These are phyloP conservation scores for Crypturellus tataupa DNA, from an alignment of 2,797 vertebrate species.

Conservation along the genomic window DNA sequence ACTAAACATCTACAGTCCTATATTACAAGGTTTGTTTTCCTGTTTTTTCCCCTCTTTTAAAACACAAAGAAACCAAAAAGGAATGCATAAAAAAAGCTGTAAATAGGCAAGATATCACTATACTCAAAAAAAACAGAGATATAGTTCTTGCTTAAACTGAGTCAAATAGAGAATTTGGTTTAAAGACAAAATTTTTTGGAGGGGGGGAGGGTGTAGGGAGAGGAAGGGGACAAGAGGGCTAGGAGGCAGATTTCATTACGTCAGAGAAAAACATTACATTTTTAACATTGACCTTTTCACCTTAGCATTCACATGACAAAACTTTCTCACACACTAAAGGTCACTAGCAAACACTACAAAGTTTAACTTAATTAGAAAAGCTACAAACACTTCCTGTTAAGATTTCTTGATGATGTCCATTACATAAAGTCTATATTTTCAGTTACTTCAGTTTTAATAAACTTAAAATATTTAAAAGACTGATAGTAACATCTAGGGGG, in stretches of 20 bases:
- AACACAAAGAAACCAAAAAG: neutral
- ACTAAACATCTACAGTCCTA: neutral
- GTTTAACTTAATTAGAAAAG: neutral
- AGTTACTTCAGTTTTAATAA: neutral
- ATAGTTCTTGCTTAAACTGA: neutral
- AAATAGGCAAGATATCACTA: neutral
- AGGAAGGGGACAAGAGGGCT: neutral
- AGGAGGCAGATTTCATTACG: neutral
- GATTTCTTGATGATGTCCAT: neutral
- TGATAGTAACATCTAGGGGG: neutral
- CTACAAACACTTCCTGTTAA: neutral
- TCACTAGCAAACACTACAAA: neutral
- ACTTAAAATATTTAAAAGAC: neutral
- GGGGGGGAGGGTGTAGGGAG: neutral
- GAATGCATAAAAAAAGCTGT: neutral
- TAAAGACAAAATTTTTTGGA: neutral
- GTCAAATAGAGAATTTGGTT: neutral
- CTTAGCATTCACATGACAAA: neutral
- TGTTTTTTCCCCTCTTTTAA: too few species aligned
- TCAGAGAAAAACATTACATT: neutral
- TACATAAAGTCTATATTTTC: neutral
- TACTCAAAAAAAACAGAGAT: neutral
- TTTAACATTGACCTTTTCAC: neutral
- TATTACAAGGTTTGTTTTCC: neutral
- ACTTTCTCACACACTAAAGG: neutral